Conservation (phyloP, 2,113 vertebrate genomes). For the Tauraco erythrolophus region DNA sequence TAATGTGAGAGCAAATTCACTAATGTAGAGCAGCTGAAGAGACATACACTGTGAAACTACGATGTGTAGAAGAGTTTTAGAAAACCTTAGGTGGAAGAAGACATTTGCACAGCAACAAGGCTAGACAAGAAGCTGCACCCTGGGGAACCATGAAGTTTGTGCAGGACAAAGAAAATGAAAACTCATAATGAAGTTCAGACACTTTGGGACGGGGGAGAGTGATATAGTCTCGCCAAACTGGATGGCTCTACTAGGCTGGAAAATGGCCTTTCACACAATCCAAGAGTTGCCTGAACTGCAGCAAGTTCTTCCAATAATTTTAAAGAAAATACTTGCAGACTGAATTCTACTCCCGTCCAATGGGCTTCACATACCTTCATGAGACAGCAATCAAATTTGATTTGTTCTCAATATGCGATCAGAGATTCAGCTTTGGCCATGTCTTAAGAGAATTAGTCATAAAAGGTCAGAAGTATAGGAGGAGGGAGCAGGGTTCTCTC, state of each 20-base stretch:
- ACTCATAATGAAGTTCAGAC: conserved; percentile 34
- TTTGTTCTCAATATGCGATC: neutral
- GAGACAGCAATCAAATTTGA: conserved; percentile 48
- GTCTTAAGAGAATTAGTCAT: neutral
- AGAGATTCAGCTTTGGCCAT: neutral
- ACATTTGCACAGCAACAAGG: conserved; percentile 45
- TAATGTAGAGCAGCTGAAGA: conserved; percentile 41
- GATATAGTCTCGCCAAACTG: conserved; percentile 4
- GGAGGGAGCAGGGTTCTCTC: neutral
- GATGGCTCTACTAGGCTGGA: conserved; percentile 31
- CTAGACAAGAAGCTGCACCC: conserved; percentile 64
- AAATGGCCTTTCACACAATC: neutral
- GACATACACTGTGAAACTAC: neutral
- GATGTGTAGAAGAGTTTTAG: conserved; percentile 53
- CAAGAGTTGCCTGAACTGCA: conserved; percentile 4
- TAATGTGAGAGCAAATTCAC: neutral
- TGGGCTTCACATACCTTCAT: conserved; percentile 32
- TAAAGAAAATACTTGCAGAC: conserved; percentile 40
- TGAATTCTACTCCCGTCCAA: conserved; percentile 29
- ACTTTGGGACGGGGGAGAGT: neutral
- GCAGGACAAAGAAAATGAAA: conserved; percentile 66
- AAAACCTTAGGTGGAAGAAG: conserved; percentile 28
- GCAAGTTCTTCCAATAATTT: conserved; percentile 35
- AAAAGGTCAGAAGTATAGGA: neutral
- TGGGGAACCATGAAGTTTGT: conserved; percentile 49